Evolutionary conservation across 2,113 vertebrate genomes (phyloP).

Genomic region (Plectropomus leopardus): DNA sequence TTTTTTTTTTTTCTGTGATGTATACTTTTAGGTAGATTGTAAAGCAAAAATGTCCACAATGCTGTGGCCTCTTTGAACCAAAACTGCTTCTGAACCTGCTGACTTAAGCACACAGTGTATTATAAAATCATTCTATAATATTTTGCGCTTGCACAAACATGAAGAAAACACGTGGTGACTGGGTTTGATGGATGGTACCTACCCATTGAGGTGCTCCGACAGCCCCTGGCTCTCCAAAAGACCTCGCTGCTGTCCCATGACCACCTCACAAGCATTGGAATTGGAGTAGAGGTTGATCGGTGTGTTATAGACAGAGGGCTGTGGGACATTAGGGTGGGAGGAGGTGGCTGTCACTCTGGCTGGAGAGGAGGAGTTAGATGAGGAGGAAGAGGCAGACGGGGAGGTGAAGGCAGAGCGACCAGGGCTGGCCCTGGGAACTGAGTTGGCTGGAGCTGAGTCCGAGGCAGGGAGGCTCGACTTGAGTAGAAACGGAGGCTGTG

Average conservation of each 20-base stretch:
- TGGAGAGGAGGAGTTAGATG: conserved; percentile 83
- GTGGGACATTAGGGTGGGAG: conserved; percentile 88
- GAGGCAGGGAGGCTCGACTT: conserved; percentile 56
- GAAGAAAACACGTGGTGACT: neutral
- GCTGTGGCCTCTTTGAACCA: conserved; percentile 21
- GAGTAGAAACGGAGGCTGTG: conserved; percentile 81
- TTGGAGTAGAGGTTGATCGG: conserved; percentile 88
- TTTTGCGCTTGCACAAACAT: neutral
- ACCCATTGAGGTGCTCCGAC: conserved; percentile 93
- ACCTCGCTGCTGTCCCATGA: conserved; percentile 92
- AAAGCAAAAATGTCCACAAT: conserved; percentile 4
- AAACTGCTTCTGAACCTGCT: conserved; percentile 10
- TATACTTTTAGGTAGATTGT: neutral
- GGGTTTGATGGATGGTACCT: conserved; percentile 80
- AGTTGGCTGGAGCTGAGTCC: conserved; percentile 58
- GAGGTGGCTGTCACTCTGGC: conserved; percentile 87
- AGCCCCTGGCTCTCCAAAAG: conserved; percentile 89
- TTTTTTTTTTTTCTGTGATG: conserved; percentile 4
- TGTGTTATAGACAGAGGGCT: conserved; percentile 89
- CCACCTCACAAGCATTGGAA: conserved; percentile 88
- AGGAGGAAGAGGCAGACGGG: conserved; percentile 76
- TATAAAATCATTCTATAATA: neutral
- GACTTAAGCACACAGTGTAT: conserved; percentile 16
- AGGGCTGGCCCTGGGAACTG: conserved; percentile 58
- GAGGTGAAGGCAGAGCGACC: conserved; percentile 70